Percentiles rank a stretch among this genome's conserved stretches.
phyloP scores from a whole-genome alignment of 2,113 vertebrate genomes.

The Galemys pyrenaicus region DNA sequence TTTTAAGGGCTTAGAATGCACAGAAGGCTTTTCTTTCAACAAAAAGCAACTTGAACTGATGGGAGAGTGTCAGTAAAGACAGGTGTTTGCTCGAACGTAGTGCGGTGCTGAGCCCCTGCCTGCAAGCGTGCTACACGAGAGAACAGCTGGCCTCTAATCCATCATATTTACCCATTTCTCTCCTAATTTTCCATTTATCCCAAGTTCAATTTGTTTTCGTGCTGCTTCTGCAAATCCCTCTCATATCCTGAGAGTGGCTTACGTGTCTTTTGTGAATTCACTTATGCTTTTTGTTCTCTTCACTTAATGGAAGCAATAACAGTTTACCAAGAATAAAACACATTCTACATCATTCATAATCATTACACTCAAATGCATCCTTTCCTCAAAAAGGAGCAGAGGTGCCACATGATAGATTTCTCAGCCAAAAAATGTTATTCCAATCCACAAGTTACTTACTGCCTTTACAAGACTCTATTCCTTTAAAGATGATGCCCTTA shows the following conservation, averaged over 20 bases:
- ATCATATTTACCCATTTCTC: neutral
- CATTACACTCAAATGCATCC: neutral
- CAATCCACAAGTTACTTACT: neutral
- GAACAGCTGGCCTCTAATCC: neutral
- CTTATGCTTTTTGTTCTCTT: neutral
- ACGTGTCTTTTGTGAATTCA: neutral
- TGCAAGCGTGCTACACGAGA: neutral
- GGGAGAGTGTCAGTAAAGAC: neutral
- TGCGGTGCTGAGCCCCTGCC: neutral
- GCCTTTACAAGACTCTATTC: neutral
- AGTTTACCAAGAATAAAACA: constrained; percentile 25
- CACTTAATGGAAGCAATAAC: neutral
- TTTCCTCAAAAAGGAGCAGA: neutral
- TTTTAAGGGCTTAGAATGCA: neutral
- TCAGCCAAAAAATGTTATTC: neutral
- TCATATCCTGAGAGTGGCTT: neutral
- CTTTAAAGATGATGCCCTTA: neutral
- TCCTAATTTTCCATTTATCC: neutral
- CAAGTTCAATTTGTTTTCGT: neutral
- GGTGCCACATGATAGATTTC: neutral
- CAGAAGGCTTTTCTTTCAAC: neutral
- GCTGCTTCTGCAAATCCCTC: neutral
- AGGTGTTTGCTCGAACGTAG: neutral
- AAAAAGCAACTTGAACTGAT: neutral
- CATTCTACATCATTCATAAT: neutral